phyloP scores from a whole-genome alignment of 1,140 invertebrate species.

The Conus betulinus region DNA sequence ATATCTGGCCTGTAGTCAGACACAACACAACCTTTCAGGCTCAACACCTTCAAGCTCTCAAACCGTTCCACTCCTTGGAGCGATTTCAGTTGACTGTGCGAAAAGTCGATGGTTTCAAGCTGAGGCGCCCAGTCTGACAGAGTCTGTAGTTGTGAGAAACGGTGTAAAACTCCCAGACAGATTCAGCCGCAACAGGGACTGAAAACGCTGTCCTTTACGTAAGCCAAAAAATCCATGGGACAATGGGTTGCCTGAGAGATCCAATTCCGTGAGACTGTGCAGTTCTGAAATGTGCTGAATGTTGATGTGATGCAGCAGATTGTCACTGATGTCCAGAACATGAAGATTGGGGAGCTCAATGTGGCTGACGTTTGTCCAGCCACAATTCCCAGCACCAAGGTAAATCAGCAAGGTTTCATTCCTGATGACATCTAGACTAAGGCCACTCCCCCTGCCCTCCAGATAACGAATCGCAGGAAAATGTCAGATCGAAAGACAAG shows the following conservation, averaged over 20 bases:
- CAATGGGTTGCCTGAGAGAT: neutral
- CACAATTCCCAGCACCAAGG: neutral
- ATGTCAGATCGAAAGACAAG: neutral
- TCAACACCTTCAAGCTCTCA: neutral
- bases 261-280: neutral
- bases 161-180: neutral
- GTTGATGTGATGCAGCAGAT: neutral
- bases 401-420: neutral
- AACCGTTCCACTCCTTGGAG: neutral
- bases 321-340: neutral
- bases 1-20: constrained; percentile 17
- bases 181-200: neutral
- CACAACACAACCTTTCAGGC: neutral
- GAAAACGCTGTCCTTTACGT: neutral
- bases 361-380: neutral
- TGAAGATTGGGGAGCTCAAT: neutral
- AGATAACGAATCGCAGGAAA: neutral
- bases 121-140: neutral
- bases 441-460: neutral
- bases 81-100: neutral
- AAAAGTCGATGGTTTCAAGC: neutral
- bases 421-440: neutral
- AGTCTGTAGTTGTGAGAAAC: neutral
- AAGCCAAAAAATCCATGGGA: neutral
- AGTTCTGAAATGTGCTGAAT: neutral